phyloP scores from a whole-genome alignment of 2,113 vertebrate genomes.

The Hystrix cristata region DNA sequence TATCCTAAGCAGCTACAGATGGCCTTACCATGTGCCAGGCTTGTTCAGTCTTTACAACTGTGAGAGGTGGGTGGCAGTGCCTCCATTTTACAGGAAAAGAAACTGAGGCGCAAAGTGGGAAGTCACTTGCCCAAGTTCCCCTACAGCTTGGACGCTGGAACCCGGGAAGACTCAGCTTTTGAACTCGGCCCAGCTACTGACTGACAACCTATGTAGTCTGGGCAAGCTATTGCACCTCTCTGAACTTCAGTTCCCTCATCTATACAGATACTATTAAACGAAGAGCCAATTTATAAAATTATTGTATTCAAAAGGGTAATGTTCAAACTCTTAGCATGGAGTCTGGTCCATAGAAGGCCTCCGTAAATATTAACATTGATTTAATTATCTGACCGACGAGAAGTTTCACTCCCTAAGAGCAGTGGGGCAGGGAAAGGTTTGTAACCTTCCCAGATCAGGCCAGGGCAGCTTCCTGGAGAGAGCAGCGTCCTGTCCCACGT shows the following conservation, averaged over 20 bases:
- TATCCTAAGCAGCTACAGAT: background rate
- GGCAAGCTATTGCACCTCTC: background rate
- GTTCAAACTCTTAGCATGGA: background rate
- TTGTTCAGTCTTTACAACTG: background rate
- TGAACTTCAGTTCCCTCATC: background rate
- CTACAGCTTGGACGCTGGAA: background rate
- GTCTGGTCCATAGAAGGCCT: background rate
- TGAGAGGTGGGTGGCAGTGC: background rate
- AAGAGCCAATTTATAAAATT: conserved; percentile 2
- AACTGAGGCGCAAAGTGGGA: background rate
- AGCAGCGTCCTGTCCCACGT: background rate
- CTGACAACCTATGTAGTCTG: background rate
- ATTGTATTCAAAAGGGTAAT: background rate
- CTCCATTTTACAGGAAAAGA: conserved; percentile 21
- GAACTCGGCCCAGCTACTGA: background rate
- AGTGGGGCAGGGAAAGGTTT: background rate
- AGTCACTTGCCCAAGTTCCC: background rate
- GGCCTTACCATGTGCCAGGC: background rate
- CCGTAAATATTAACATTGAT: background rate
- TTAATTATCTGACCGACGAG: background rate
- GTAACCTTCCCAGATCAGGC: background rate
- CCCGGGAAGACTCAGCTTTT: background rate
- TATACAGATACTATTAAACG: conserved; percentile 25
- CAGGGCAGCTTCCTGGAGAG: conserved; percentile 55
- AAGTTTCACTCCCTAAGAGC: background rate